phyloP scores from a whole-genome alignment of 2,113 vertebrate species.

The Brevimyrus niger region DNA sequence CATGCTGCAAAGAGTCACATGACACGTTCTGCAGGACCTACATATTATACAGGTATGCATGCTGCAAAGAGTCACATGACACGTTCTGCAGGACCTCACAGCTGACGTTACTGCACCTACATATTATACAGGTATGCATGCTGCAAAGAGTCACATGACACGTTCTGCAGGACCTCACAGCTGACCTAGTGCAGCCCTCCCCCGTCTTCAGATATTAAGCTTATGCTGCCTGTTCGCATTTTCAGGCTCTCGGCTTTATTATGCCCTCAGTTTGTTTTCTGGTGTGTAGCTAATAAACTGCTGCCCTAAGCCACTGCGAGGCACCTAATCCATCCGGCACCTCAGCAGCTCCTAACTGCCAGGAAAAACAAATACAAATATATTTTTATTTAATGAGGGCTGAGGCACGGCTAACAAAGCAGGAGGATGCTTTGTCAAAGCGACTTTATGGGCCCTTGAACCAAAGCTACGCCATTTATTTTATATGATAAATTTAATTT shows the following conservation, averaged over 20 bases:
- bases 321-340: not conserved
- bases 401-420: not conserved
- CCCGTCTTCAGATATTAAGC: not conserved
- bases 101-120: not conserved
- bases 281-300: not conserved
- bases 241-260: not conserved
- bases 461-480: not conserved
- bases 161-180: not conserved
- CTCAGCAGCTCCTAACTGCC: not conserved
- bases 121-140: not conserved
- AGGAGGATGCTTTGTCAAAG: not conserved
- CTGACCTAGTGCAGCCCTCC: not conserved
- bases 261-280: not conserved
- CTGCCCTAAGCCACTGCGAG: not conserved
- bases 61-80: not conserved
- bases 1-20: not conserved
- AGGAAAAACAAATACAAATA: not conserved
- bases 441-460: not conserved
- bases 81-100: not conserved
- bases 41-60: not conserved
- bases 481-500: not conserved
- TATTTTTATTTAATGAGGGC: not conserved
- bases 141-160: not conserved
- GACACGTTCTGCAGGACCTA: too few species aligned
- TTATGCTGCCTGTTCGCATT: not conserved